Evolutionary conservation across 2,113 vertebrate species (phyloP).

Genomic region (Irena cyanogastra): DNA sequence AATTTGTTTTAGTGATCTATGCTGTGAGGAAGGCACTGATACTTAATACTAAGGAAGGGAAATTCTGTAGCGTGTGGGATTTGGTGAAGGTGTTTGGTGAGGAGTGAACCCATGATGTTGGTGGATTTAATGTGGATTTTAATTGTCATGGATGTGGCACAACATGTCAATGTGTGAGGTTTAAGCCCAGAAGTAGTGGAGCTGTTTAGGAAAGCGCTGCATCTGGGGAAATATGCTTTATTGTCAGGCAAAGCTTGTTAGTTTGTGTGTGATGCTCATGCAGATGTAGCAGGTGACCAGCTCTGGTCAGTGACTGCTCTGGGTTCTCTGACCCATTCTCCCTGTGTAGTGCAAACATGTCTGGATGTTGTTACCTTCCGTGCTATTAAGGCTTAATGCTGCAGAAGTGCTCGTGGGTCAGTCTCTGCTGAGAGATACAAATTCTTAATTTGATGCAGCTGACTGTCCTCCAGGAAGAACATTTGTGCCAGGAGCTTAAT

Average conservation of each 20-base stretch:
- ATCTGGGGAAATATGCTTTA: background rate
- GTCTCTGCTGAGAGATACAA: background rate
- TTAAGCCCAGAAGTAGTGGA: background rate
- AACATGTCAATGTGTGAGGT: background rate
- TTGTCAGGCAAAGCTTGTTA: background rate
- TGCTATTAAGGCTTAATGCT: background rate
- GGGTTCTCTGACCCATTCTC: background rate
- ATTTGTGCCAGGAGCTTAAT: background rate
- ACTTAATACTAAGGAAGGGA: background rate
- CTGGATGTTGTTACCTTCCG: background rate
- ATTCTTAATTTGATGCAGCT: background rate
- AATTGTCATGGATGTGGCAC: background rate
- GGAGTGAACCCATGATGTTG: background rate
- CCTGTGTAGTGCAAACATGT: background rate
- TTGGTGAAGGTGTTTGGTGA: background rate
- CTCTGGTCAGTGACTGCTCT: background rate
- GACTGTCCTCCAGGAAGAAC: background rate
- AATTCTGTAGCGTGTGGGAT: fast-evolving
- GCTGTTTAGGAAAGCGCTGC: background rate
- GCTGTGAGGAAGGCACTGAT: background rate
- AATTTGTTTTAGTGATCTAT: background rate
- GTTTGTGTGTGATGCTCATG: background rate
- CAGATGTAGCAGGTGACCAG: background rate
- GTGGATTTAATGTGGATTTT: background rate
- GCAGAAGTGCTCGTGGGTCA: background rate